phyloP scores from a whole-genome alignment of 2,888 invertebrate species.

The Marronus borbonicus region DNA sequence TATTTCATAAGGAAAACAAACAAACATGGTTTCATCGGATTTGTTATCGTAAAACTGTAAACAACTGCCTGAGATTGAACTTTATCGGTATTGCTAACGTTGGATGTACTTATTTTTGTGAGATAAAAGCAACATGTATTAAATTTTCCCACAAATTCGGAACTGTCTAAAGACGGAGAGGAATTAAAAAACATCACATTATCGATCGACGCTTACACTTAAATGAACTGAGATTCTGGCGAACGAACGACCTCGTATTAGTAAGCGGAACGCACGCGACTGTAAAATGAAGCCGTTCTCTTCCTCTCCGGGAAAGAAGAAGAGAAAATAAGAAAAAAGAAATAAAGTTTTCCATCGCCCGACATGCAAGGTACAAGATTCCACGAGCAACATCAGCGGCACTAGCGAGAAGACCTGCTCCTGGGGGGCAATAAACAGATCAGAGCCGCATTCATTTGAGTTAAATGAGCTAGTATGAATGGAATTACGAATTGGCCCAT shows the following conservation, averaged over 20 bases:
- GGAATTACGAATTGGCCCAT: conserved; percentile 51
- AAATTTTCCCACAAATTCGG: too few species aligned
- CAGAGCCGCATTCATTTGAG: conserved; percentile 51
- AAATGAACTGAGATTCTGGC: background rate
- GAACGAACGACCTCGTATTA: background rate
- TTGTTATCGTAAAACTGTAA: too few species aligned
- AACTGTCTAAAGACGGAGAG: too few species aligned
- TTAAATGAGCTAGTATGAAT: conserved; percentile 52
- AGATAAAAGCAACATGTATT: too few species aligned
- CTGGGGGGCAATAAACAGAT: conserved; percentile 51
- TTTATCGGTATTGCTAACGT: too few species aligned
- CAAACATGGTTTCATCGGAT: too few species aligned
- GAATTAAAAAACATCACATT: background rate
- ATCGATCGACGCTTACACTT: background rate
- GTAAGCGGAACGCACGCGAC: conserved; percentile 37
- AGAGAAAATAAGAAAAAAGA: background rate
- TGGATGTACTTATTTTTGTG: too few species aligned
- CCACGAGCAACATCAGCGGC: background rate
- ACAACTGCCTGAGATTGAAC: too few species aligned
- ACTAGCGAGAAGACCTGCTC: conserved; percentile 16
- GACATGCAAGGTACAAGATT: conserved; percentile 15
- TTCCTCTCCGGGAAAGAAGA: conserved; percentile 1
- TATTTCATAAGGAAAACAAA: too few species aligned
- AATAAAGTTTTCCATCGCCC: conserved; percentile 34
- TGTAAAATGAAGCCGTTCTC: conserved; percentile 43